Evolutionary conservation across 2,797 vertebrate species (phyloP).

Genomic region (Pyrocephalus nanus): DNA sequence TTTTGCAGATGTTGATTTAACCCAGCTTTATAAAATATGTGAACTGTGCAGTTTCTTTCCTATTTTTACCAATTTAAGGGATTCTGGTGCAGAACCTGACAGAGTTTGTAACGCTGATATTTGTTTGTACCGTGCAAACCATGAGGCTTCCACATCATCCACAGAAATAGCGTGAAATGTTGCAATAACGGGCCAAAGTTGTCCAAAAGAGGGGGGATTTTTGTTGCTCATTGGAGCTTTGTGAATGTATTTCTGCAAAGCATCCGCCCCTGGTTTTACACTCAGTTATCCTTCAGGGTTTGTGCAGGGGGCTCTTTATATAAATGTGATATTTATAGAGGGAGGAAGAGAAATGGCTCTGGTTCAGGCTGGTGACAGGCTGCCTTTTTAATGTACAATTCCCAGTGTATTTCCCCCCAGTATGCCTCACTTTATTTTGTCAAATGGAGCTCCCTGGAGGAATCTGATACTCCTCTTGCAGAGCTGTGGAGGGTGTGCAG

Average conservation of each 20-base stretch:
- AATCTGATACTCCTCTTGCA: neutral
- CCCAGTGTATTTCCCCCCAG: neutral
- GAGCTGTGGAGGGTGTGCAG: neutral
- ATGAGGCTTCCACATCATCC: neutral
- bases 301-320: neutral
- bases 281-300: neutral
- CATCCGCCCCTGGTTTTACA: neutral
- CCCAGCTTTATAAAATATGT: constrained; percentile 88
- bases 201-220: neutral
- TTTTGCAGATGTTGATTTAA: constrained; percentile 95
- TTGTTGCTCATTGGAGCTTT: neutral
- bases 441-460: neutral
- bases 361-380: neutral
- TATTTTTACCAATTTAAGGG: constrained; percentile 79
- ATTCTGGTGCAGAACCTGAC: constrained; percentile 40
- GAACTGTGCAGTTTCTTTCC: constrained; percentile 80
- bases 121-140: neutral
- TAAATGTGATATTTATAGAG: neutral
- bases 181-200: neutral
- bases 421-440: neutral
- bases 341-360: neutral
- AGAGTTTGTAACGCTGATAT: neutral
- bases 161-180: neutral
- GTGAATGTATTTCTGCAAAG: neutral
- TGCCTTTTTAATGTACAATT: neutral